Evolutionary conservation across 2,113 vertebrate species (phyloP).

Genomic region (Promerops cafer): DNA sequence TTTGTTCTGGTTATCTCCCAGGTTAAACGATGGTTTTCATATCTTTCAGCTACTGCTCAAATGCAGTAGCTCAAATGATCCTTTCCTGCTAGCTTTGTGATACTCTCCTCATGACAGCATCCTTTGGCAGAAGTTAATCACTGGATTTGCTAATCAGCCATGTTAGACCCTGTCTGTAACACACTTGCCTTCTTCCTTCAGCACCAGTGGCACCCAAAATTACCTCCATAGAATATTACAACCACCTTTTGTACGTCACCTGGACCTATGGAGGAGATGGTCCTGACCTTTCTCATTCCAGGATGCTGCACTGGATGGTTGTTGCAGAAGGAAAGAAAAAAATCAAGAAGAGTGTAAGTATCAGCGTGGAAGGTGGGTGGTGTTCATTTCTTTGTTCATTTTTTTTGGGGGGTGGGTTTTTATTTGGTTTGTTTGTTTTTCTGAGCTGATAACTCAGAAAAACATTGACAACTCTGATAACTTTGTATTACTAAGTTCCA

Average conservation of each 20-base stretch:
- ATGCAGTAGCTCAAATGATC: neutral
- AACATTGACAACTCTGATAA: neutral
- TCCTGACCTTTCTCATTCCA: conserved; percentile 88
- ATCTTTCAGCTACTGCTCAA: neutral
- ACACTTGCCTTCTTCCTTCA: conserved; percentile 30
- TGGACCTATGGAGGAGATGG: conserved; percentile 90
- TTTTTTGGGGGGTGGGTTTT: neutral
- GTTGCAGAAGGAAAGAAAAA: conserved; percentile 88
- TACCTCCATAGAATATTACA: conserved; percentile 84
- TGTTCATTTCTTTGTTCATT: neutral
- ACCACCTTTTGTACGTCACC: conserved; percentile 80
- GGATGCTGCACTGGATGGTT: conserved; percentile 94
- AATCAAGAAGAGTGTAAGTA: conserved; percentile 80
- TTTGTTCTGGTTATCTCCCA: neutral
- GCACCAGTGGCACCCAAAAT: conserved; percentile 92
- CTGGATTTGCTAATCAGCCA: neutral
- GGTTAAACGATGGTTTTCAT: rapidly evolving
- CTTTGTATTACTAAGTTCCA: neutral
- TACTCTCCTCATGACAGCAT: neutral
- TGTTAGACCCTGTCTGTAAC: neutral
- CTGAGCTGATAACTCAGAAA: neutral
- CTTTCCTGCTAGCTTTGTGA: neutral
- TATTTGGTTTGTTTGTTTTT: neutral
- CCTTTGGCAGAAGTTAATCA: neutral
- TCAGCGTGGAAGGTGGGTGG: neutral